Percentiles rank a stretch among this genome's conserved stretches.
Conservation (phyloP, 37 sponge, comb jelly and placozoan genomes). For the Aphrocallistes beatrix region DNA sequence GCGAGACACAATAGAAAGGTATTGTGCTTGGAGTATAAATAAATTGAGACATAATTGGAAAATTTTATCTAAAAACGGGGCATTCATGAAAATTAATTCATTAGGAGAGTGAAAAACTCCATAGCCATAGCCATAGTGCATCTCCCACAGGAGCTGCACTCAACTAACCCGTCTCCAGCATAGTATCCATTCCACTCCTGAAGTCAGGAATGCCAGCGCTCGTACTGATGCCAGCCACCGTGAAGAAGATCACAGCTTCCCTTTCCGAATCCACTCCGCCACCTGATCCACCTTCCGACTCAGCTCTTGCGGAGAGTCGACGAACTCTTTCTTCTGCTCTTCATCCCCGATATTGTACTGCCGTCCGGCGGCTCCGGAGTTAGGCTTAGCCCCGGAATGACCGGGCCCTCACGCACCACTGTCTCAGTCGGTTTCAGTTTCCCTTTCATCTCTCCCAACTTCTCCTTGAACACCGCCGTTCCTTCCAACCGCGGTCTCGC, state of each 20-base stretch:
- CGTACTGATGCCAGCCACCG: conserved; percentile 82
- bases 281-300: conserved; percentile 40
- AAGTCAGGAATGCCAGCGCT: conserved; percentile 79
- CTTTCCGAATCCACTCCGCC: conserved; percentile 44
- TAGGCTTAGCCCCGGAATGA: conserved; percentile 20
- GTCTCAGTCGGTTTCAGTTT: conserved; percentile 55
- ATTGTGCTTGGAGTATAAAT: too few species aligned
- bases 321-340: conserved; percentile 69
- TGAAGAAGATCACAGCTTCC: conserved; percentile 56
- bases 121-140: too few species aligned
- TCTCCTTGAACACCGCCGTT: background rate
- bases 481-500: background rate
- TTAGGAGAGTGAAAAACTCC: too few species aligned
- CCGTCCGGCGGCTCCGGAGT: background rate
- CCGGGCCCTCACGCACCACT: conserved; percentile 29
- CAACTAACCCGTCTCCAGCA: conserved; percentile 60
- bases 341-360: conserved; percentile 57
- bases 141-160: too few species aligned
- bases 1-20: too few species aligned
- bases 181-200: conserved; percentile 81
- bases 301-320: conserved; percentile 41
- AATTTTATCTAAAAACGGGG: too few species aligned
- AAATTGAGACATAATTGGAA: too few species aligned
- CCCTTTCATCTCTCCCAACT: conserved; percentile 24
- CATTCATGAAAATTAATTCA: too few species aligned